Base-by-base conservation (phyloP, 2,113 vertebrate species). In the Taurulus bubalis region DNA sequence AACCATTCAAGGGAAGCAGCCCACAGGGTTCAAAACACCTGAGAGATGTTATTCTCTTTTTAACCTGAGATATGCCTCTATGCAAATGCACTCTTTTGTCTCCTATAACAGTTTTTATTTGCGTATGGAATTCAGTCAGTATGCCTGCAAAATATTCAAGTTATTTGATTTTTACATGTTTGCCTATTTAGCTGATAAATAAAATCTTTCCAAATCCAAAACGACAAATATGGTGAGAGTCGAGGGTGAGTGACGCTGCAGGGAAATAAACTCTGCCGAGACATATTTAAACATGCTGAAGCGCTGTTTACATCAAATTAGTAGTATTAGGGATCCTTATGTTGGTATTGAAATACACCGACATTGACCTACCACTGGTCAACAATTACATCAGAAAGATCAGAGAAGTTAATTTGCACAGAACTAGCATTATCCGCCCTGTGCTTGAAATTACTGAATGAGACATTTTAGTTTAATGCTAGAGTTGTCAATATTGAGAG, bases 1-100 rank as follows among this genome's bases (percentile, higher is more conserved):
- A 87, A 80, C 75, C 83, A 53, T 80, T 77, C 55, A 80, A 77
- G 75, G 74, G 69, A 85, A 89, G 84, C n/a, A 24, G 60, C 30
- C 56, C 64, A 62, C n/a, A 76, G 71, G 75, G 60, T 84, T 87
- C 69, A 67, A 58, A 84, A 26, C 36, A 49, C 64, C 72, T 59
- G 58, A 67, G 58, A 67, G 60, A 32, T 49, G 51, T 32, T 40
- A 28, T 6, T 56, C 36, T 42, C 66, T 9, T n/a, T 8, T 51
- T 51, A 32, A 32, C 30, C 30, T 4, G 30, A 32, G 30, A 67
- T 26, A 59, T 12, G 0, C 22, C 18, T 65, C 51, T 60, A 32
- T 30, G 58, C 42, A 65, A 64, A 75, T 30, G 28, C 18, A 56
- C 26, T 70, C 28, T 62, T 18, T 59, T 69, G 0, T 64, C 11